Percentiles rank a stretch among this genome's conserved stretches.
Conservation (phyloP, 2,797 vertebrate species). For the Megaceryle alcyon region DNA sequence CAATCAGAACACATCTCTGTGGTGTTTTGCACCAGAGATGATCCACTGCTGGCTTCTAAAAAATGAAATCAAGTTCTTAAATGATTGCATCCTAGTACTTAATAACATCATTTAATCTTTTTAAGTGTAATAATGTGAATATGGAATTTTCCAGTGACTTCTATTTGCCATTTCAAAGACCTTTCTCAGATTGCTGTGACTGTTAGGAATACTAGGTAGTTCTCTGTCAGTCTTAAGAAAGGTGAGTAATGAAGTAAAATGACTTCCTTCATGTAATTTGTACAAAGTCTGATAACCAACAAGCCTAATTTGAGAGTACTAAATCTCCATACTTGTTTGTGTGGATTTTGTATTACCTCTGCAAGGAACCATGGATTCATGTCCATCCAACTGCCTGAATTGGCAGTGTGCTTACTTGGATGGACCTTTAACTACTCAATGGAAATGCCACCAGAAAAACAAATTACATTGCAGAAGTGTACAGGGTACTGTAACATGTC, state of each 20-base stretch:
- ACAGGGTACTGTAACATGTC: not conserved
- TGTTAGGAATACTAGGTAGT: not conserved
- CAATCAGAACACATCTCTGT: not conserved
- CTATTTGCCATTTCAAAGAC: not conserved
- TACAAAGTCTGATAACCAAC: not conserved
- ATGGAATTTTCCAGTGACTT: not conserved
- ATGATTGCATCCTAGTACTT: not conserved
- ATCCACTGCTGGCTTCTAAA: not conserved
- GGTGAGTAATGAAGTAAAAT: not conserved
- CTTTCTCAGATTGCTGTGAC: not conserved
- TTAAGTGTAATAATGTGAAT: not conserved
- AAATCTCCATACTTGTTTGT: not conserved
- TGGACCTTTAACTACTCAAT: not conserved
- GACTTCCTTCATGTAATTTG: not conserved
- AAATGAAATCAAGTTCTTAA: not conserved
- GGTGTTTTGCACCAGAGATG: not conserved
- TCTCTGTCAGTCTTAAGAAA: not conserved
- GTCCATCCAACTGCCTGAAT: not conserved
- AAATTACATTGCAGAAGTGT: not conserved
- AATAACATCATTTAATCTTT: not conserved
- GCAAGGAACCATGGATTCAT: not conserved
- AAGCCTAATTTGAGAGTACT: not conserved
- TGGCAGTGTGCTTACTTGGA: not conserved
- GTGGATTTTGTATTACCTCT: not conserved
- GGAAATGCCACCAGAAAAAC: not conserved